Evolutionary conservation across 2,888 invertebrate genomes (phyloP).

Genomic region (Gymnosoma rotundatum): DNA sequence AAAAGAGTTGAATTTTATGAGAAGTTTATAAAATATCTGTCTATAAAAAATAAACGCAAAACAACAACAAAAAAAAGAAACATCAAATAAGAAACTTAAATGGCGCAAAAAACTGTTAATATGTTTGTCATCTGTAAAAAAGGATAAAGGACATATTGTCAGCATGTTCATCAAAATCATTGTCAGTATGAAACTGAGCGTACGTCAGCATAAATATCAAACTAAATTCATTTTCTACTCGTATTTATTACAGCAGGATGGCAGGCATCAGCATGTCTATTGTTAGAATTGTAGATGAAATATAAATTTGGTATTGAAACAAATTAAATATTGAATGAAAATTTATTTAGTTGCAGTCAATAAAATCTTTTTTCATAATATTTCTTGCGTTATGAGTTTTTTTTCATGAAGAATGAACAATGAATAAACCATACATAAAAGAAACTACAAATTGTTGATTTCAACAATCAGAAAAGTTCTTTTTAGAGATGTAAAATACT

Average conservation of each 20-base stretch:
- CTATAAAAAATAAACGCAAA: constrained; percentile 25
- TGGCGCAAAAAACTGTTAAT: constrained; percentile 19
- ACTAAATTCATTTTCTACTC: not conserved
- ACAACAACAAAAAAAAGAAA: not conserved
- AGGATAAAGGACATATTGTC: constrained; percentile 39
- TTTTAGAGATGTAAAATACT: too few relatives aligned
- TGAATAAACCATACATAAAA: too few relatives aligned
- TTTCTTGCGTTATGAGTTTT: too few relatives aligned
- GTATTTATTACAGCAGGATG: not conserved
- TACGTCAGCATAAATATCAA: constrained; percentile 56
- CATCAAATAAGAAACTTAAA: not conserved
- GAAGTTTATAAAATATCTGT: constrained; percentile 36
- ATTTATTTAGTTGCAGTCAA: too few relatives aligned
- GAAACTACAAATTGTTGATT: too few relatives aligned
- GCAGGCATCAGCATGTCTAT: not conserved
- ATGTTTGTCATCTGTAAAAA: constrained; percentile 27
- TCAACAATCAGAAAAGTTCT: too few relatives aligned
- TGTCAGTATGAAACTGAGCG: constrained; percentile 32
- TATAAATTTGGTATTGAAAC: too few relatives aligned
- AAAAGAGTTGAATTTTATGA: constrained; percentile 4
- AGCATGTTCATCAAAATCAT: constrained; percentile 26
- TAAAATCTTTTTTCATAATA: too few relatives aligned
- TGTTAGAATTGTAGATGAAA: too few relatives aligned
- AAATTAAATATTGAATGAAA: too few relatives aligned
- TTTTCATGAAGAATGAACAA: too few relatives aligned